These are phyloP conservation scores for Triplophysa dalaica DNA, from an alignment of 2,113 vertebrate genomes.

Conservation along the genomic window DNA sequence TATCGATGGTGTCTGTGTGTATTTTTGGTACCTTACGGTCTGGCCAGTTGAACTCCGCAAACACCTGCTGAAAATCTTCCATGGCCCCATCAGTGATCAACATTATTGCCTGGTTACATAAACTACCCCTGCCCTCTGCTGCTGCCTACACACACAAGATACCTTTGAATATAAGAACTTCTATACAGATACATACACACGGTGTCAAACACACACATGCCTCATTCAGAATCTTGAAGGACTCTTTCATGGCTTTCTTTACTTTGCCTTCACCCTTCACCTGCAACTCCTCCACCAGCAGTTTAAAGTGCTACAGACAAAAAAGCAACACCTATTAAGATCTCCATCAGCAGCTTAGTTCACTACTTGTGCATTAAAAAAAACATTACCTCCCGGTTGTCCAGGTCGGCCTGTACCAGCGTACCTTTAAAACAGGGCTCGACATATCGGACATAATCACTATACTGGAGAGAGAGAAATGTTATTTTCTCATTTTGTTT, in stretches of 20 bases:
- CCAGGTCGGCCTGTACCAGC: conserved; percentile 91
- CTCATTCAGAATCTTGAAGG: conserved; percentile 90
- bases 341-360: not conserved
- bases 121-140: conserved; percentile 80
- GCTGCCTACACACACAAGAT: conserved; percentile 60
- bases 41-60: conserved; percentile 92
- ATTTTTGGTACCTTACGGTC: conserved; percentile 81
- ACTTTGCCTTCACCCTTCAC: conserved; percentile 92
- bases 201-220: conserved; percentile 52
- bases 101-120: conserved; percentile 98
- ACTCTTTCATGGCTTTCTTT: conserved; percentile 86
- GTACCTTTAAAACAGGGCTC: conserved; percentile 95
- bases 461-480: conserved; percentile 1
- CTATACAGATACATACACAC: conserved; percentile 46
- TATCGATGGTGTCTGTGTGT: not conserved
- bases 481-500: not conserved
- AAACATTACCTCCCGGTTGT: conserved; percentile 89
- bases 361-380: not conserved
- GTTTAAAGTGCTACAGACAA: conserved; percentile 87
- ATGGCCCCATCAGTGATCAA: conserved; percentile 93
- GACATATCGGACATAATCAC: conserved; percentile 75
- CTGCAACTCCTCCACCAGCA: conserved; percentile 84
- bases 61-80: conserved; percentile 89
- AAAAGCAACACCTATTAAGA: conserved; percentile 1
- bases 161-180: not conserved